Conservation (phyloP, 2,113 vertebrate genomes). For the Sinocyclocheilus rhinocerous region DNA sequence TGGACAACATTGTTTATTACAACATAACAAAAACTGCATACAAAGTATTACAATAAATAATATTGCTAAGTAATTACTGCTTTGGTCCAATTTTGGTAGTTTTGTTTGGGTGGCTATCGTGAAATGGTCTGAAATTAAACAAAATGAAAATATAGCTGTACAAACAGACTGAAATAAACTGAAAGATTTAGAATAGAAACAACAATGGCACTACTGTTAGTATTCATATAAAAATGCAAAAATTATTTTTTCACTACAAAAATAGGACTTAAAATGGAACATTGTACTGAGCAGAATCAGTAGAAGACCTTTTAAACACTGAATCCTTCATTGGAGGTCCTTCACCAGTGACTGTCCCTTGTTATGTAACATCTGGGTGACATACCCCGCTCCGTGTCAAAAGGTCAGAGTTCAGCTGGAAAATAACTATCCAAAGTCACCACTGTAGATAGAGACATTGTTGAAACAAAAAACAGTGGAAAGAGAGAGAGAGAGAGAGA, state of each 20-base stretch:
- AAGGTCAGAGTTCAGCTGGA: constrained; percentile 26
- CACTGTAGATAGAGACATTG: not conserved
- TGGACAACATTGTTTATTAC: constrained; percentile 40
- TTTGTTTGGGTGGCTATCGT: not conserved
- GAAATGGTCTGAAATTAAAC: not conserved
- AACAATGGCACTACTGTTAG: constrained; percentile 38
- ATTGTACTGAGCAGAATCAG: not conserved
- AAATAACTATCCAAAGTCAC: constrained; percentile 26
- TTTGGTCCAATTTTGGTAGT: constrained; percentile 13
- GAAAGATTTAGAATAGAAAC: constrained; percentile 36
- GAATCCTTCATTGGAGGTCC: not conserved
- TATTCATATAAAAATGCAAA: constrained; percentile 16
- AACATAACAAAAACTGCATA: constrained; percentile 31
- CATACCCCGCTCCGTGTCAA: constrained; percentile 1
- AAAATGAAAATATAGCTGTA: not conserved
- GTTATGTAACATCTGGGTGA: not conserved
- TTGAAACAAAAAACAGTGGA: not conserved
- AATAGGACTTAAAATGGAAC: not conserved
- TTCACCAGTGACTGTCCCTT: not conserved
- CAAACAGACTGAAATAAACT: not conserved
- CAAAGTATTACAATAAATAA: constrained; percentile 57
- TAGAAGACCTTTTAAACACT: not conserved
- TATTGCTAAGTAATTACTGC: constrained; percentile 12
- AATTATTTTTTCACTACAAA: not conserved
- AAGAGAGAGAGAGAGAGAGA: too few species aligned